Base-by-base conservation (phyloP, 2,797 vertebrate genomes). In the Alectoris magna region DNA sequence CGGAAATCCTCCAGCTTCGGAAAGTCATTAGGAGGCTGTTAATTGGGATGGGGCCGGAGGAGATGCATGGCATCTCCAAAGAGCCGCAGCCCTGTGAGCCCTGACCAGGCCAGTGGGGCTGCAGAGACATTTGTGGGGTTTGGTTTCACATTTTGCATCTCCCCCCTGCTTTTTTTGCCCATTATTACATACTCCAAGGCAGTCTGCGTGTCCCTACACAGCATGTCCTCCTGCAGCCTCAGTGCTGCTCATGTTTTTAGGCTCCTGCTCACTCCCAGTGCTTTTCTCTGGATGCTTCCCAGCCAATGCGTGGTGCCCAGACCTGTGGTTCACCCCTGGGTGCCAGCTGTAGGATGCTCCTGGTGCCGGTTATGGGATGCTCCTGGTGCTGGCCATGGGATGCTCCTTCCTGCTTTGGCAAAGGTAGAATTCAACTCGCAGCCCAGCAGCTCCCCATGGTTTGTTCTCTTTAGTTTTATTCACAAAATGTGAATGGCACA, bases 1-100 rank as follows among this genome's bases (percentile, higher is more conserved):
- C 97, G 66, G 88, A 96, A 96, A 95, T 89, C 87, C 64, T 96
- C 38, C 69, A 1, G 1, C 78, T 94, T 96, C 74, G 74, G 74
- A 62, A 71, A 91, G 81, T 88, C 88, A 91, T 94, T 90, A 96
- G 86, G 86, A 93, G 80, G 51, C 3, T 9, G 78, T 94, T 96
- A 96, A 96, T 96, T 96, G 92, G 90, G 93, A 73, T 44, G 92
- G 84, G 72, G 87, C 59, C 38, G 70, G 84, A 93, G 9, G 62
- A 38, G 59, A 38, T 24, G 10, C 7, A 7, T 27, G 60, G 38
- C 24, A 39, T 39, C 38, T 63, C 60, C 38, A 10, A 15, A 15
- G 41, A 21, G 29, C 19, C 10, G 1, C 19, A 44, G 41, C 10
- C 9, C 41, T 44, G 29, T 13, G 41, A 44, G 29, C 29, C 55